These are phyloP conservation scores for Cheilosia vulpina DNA, from an alignment of 2,888 invertebrate species.

Conservation along the genomic window DNA sequence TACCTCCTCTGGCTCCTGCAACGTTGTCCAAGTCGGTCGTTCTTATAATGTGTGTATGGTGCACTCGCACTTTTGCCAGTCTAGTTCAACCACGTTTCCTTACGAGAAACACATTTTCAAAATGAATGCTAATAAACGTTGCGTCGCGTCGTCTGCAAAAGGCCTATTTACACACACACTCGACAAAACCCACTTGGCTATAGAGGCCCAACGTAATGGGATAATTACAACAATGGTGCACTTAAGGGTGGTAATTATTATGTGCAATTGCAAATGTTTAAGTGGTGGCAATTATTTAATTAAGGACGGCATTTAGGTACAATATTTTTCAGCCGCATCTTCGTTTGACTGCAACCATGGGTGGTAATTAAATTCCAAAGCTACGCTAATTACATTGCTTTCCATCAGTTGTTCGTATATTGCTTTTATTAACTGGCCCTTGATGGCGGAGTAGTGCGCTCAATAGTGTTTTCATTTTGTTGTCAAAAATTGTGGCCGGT, in stretches of 20 bases:
- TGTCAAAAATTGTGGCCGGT: too few relatives aligned
- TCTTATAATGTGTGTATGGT: not conserved
- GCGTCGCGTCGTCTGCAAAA: not conserved
- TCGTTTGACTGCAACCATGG: conserved; percentile 1
- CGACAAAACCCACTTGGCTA: conserved; percentile 17
- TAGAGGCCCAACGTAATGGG: conserved; percentile 24
- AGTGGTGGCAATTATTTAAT: conserved; percentile 58
- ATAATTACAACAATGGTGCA: conserved; percentile 61
- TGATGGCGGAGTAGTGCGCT: not conserved
- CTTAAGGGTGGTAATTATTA: conserved; percentile 46
- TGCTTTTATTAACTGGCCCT: not conserved
- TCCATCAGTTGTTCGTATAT: conserved; percentile 2
- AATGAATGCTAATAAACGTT: conserved; percentile 26
- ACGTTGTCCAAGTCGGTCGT: not conserved
- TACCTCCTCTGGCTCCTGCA: not conserved
- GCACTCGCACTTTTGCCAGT: not conserved
- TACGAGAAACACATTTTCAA: conserved; percentile 9
- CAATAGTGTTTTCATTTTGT: not conserved
- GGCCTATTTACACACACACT: not conserved
- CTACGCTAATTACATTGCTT: conserved; percentile 37
- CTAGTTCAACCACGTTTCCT: conserved; percentile 3
- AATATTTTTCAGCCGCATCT: conserved; percentile 43
- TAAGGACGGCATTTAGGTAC: conserved; percentile 39
- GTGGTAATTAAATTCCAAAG: conserved; percentile 45
- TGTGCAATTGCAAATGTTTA: conserved; percentile 51